phyloP scores from a whole-genome alignment of 2,113 vertebrate species.

The Jacana jacana region DNA sequence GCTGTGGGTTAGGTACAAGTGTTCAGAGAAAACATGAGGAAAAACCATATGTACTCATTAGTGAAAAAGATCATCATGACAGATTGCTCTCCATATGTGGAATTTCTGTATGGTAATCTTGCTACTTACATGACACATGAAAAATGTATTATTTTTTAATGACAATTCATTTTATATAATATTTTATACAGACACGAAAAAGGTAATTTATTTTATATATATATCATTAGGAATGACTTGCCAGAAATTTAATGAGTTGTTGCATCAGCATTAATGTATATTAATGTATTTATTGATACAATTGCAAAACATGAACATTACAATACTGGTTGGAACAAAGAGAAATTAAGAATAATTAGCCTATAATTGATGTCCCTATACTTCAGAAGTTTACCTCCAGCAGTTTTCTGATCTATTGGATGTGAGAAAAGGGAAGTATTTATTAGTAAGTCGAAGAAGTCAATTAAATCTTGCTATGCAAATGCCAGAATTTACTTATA shows the following conservation, averaged over 20 bases:
- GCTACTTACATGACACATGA: constrained; percentile 15
- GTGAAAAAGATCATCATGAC: constrained; percentile 51
- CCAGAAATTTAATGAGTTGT: neutral
- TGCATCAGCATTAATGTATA: neutral
- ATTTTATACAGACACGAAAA: neutral
- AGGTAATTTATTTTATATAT: neutral
- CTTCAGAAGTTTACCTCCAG: neutral
- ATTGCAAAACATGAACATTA: neutral
- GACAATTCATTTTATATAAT: neutral
- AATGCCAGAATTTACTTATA: constrained; percentile 44
- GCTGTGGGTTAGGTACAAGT: constrained; percentile 40
- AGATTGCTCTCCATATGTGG: constrained; percentile 52
- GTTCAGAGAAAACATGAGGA: constrained; percentile 34
- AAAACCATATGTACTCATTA: constrained; percentile 55
- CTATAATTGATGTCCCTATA: neutral
- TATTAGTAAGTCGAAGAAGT: constrained; percentile 7
- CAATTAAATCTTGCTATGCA: constrained; percentile 27
- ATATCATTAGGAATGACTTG: neutral
- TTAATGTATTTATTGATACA: neutral
- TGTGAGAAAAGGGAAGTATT: constrained; percentile 33
- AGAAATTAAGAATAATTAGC: neutral
- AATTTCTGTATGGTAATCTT: constrained; percentile 1
- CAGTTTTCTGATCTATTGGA: neutral
- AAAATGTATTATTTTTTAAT: constrained; percentile 35
- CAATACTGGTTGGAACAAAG: neutral